Evolutionary conservation across 1,140 invertebrate species (phyloP).

Genomic region (Calliphora vicina): DNA sequence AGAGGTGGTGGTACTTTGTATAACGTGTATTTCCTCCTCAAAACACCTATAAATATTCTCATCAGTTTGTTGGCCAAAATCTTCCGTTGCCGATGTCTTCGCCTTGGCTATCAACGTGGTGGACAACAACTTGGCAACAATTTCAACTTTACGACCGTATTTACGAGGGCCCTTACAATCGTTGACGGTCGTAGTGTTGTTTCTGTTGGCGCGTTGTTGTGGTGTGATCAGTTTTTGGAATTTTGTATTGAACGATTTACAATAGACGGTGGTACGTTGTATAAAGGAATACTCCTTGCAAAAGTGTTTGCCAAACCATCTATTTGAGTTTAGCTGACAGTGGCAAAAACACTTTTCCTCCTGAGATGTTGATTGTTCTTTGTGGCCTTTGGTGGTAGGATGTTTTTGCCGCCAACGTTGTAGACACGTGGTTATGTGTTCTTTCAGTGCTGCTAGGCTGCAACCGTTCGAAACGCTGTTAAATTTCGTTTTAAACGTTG

Average conservation of each 20-base stretch:
- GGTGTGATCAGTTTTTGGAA: background rate
- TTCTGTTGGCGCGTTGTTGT: background rate
- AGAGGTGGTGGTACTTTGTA: conserved; percentile 22
- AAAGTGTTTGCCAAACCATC: background rate
- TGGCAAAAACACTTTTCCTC: conserved; percentile 17
- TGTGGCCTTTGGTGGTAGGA: background rate
- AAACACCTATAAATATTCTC: background rate
- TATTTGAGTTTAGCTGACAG: background rate
- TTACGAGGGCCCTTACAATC: conserved; percentile 11
- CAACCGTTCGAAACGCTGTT: conserved; percentile 55
- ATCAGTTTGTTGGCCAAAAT: background rate
- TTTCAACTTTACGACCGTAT: conserved; percentile 36
- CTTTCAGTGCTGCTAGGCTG: conserved; percentile 47
- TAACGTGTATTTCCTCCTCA: background rate
- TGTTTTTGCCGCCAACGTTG: conserved; percentile 47
- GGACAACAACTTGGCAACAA: conserved; percentile 52
- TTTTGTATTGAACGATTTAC: conserved; percentile 4
- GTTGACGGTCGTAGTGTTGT: background rate
- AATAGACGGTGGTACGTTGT: background rate
- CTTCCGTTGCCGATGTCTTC: background rate
- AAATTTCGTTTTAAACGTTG: conserved; percentile 54
- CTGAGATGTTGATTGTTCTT: background rate
- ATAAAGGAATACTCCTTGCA: conserved; percentile 1
- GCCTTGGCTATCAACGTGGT: conserved; percentile 45
- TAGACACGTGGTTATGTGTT: conserved; percentile 58